Evolutionary conservation across 1,140 invertebrate genomes (phyloP).

Genomic region (Drosophila setifemur): DNA sequence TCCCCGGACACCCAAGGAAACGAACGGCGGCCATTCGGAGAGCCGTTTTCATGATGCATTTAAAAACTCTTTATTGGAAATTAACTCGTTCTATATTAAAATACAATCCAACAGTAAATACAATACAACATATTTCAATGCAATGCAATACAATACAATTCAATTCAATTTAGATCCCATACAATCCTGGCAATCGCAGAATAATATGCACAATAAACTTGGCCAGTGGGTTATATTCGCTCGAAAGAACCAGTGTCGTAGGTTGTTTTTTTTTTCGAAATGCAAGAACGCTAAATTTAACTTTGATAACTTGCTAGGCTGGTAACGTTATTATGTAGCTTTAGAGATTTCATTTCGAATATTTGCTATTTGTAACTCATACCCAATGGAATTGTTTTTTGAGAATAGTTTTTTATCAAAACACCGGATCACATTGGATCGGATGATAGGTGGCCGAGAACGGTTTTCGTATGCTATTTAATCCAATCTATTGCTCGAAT

Average conservation of each 20-base stretch:
- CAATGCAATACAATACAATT: conserved; percentile 65
- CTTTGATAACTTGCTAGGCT: conserved; percentile 52
- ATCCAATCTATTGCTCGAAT: conserved; percentile 58
- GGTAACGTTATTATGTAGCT: conserved; percentile 26
- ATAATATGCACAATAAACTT: conserved; percentile 10
- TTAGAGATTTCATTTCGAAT: conserved; percentile 15
- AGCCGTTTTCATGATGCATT: conserved; percentile 49
- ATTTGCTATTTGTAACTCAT: conserved; percentile 1
- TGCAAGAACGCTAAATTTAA: conserved; percentile 31
- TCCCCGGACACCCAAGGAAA: not conserved
- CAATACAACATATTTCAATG: conserved; percentile 75
- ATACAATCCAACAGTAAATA: conserved; percentile 81
- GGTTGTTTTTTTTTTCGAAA: conserved; percentile 8
- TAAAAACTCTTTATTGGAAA: conserved; percentile 76
- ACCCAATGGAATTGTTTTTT: conserved; percentile 26
- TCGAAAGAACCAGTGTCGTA: conserved; percentile 12
- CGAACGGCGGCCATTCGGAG: not conserved
- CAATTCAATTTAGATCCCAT: conserved; percentile 25
- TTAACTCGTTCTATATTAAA: conserved; percentile 76
- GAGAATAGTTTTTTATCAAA: conserved; percentile 37
- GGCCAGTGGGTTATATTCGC: conserved; percentile 1
- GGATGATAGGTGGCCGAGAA: conserved; percentile 24
- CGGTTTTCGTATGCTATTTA: conserved; percentile 43
- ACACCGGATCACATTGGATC: conserved; percentile 21
- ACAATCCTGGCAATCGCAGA: conserved; percentile 13